Conservation (phyloP, 2,113 vertebrate genomes). For the Alethe castanea region DNA sequence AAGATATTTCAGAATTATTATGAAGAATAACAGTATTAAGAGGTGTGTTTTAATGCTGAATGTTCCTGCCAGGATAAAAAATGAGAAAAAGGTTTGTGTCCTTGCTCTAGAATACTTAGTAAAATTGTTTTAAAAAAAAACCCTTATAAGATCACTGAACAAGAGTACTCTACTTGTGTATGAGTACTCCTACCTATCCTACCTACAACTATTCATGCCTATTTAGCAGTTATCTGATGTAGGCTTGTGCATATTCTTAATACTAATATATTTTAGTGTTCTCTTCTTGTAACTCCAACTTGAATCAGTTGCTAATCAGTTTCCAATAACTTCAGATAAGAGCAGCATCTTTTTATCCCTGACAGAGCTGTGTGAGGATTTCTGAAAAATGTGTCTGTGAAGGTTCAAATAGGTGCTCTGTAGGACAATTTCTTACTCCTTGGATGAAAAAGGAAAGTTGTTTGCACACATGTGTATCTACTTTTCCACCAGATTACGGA, state of each 20-base stretch:
- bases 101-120: neutral
- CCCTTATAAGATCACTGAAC: neutral
- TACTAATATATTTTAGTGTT: neutral
- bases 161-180: neutral
- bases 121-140: neutral
- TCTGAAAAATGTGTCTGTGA: neutral
- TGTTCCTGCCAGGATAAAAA: neutral
- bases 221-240: neutral
- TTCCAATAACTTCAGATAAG: neutral
- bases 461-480: neutral
- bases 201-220: neutral
- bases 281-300: neutral
- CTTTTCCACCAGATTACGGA: neutral
- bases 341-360: neutral
- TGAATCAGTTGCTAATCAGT: neutral
- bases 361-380: neutral
- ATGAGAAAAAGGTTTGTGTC: neutral
- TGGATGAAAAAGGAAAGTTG: neutral
- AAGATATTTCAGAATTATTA: neutral
- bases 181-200: neutral
- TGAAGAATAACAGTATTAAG: neutral
- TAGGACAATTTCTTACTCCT: neutral
- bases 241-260: neutral
- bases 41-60: neutral
- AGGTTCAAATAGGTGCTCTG: neutral